Conservation (phyloP, 2,888 invertebrate species). For the Tholera decimalis region DNA sequence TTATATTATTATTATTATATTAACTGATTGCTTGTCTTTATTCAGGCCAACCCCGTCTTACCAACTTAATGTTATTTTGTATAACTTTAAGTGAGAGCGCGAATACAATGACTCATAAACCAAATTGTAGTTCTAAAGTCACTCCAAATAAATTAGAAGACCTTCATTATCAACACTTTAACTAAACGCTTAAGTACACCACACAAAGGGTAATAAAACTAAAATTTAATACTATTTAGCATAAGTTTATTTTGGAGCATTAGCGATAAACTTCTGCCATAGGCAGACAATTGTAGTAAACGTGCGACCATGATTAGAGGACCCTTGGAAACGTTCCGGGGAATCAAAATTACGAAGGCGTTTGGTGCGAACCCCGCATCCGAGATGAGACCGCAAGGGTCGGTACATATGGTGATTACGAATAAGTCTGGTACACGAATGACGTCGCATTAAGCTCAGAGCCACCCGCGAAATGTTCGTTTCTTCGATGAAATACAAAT, state of each 20-base stretch:
- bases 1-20: background rate
- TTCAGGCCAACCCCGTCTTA: background rate
- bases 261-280: constrained; percentile 62
- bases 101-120: constrained; percentile 11
- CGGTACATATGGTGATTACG: constrained; percentile 74
- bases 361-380: constrained; percentile 70
- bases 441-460: constrained; percentile 55
- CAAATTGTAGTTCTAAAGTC: constrained; percentile 7
- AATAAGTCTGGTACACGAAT: constrained; percentile 65
- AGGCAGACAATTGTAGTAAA: constrained; percentile 71
- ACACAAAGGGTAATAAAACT: constrained; percentile 40
- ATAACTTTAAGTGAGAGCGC: background rate
- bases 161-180: constrained; percentile 31
- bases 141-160: constrained; percentile 19
- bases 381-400: constrained; percentile 75
- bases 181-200: constrained; percentile 27
- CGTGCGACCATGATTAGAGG: constrained; percentile 73
- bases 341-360: constrained; percentile 80
- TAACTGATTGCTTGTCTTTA: background rate
- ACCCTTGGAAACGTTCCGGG: constrained; percentile 66
- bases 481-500: constrained; percentile 52
- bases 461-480: constrained; percentile 30
- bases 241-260: constrained; percentile 41
- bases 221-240: constrained; percentile 49
- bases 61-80: background rate